These are phyloP conservation scores for Tipula confusa DNA, from an alignment of 2,888 invertebrate genomes.

Conservation along the genomic window DNA sequence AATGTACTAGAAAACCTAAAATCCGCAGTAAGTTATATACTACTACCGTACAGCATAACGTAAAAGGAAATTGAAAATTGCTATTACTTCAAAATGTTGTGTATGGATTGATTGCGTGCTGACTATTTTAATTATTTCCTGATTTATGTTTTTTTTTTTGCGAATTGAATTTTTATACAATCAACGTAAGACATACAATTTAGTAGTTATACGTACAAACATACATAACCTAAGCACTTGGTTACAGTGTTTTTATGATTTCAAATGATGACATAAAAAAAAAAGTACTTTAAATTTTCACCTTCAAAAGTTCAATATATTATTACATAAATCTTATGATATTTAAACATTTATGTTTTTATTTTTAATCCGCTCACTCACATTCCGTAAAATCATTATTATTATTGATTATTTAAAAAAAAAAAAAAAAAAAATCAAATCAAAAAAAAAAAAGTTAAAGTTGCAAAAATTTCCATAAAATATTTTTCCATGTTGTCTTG, in stretches of 20 bases:
- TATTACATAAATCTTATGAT: slow-evolving; percentile 12
- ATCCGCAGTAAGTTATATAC: neutral
- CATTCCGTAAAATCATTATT: neutral
- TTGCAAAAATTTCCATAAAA: slow-evolving; percentile 15
- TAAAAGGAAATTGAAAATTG: slow-evolving; percentile 20
- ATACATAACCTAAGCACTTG: neutral
- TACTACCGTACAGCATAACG: neutral
- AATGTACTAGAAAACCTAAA: neutral
- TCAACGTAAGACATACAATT: neutral
- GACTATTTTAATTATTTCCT: slow-evolving; percentile 20
- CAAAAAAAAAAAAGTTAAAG: neutral
- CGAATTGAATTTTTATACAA: neutral
- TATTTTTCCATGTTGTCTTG: slow-evolving; percentile 3
- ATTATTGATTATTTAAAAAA: neutral
- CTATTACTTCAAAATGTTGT: neutral
- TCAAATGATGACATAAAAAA: neutral
- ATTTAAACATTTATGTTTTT: neutral
- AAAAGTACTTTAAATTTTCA: neutral
- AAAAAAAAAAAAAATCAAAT: too few species aligned
- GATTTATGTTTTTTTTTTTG: neutral
- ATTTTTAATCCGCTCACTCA: neutral
- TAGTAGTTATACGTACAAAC: too few species aligned
- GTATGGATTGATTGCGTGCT: slow-evolving; percentile 13
- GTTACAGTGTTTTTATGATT: neutral
- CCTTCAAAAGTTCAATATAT: neutral